Base-by-base conservation (phyloP, 1,140 invertebrate species). In the Pseudoatta argentina region DNA sequence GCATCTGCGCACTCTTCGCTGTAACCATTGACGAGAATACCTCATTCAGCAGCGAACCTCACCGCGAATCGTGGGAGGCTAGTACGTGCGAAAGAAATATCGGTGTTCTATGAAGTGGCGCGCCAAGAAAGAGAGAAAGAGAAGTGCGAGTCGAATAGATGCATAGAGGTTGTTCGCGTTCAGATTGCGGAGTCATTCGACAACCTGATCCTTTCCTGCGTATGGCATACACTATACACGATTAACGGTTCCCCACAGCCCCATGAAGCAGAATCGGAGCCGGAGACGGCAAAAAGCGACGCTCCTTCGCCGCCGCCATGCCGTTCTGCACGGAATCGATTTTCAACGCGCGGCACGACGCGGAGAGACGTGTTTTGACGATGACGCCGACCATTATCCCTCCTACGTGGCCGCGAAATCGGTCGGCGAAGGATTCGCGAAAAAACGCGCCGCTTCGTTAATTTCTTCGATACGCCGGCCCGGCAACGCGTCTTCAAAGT, bases 381-480 rank as follows among this genome's bases (percentile, higher is more conserved):
- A 63, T 55, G 64, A 87, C 78, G 69, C 77, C 79, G 69, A 87
- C 59, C 61, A 85, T 87, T 85, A 87, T 75, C 71, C 69, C 44
- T 83, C 67, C 67, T 55, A 55, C 67, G 67, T 69, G 63, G 27
- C 59, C 34, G 44, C 39, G n/a, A 27, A 21, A 44, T 55, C 64
- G 16, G 2, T 39, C 39, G 55, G 53, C 51, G 34, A 18, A 16
- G 69, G 44, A 59, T 30, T 21, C 21, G 51, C 44, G 57, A 53
- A 63, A 81, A 82, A 72, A 82, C 61, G 63, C 34, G 34, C 64
- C 48, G 48, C 79, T 72, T 87, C 86, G 79, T 87, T 87, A 83
- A 87, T 87, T 85, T 87, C 79, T 75, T 67, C 59, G 79, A 86
- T 57, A 61, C 85, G 78, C 55, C 59, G 30, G 44, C 7, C 53